Conservation (phyloP, 2,888 invertebrate genomes). For the Leptopilina myrica region DNA sequence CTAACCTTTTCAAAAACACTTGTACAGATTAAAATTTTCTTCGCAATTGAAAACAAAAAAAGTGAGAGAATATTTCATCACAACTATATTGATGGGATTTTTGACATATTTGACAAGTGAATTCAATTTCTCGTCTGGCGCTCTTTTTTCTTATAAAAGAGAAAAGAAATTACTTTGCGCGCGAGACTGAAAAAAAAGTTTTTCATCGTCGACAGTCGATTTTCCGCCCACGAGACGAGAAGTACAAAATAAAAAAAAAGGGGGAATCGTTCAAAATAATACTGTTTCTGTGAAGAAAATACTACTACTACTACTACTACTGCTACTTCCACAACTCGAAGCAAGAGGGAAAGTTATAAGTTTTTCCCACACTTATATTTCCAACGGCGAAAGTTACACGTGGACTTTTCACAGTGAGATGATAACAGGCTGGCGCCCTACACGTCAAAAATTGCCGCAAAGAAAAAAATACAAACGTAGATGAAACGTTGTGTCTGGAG, state of each 20-base stretch:
- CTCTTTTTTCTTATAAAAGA: not conserved
- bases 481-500: constrained; percentile 18
- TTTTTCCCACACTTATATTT: constrained; percentile 43
- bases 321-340: constrained; percentile 44
- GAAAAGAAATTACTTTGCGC: not conserved
- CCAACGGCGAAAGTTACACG: constrained; percentile 52
- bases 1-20: not conserved
- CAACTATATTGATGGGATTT: not conserved
- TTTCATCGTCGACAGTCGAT: constrained; percentile 11
- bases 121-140: not conserved
- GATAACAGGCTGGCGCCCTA: constrained; percentile 48
- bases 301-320: too few relatives aligned
- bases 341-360: constrained; percentile 56
- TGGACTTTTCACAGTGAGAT: constrained; percentile 40
- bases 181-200: constrained; percentile 18
- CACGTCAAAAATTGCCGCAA: constrained; percentile 46
- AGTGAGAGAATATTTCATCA: not conserved
- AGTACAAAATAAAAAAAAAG: constrained; percentile 6
- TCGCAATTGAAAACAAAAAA: too few relatives aligned
- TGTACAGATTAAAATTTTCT: too few relatives aligned
- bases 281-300: constrained; percentile 48
- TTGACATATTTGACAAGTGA: not conserved
- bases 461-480: not conserved
- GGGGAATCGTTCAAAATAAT: constrained; percentile 29
- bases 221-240: constrained; percentile 3